A percentile compares a stretch with the other conserved stretches of the same genome.
Conservation (phyloP, 2,888 invertebrate genomes). For the Camponotus fellah region DNA sequence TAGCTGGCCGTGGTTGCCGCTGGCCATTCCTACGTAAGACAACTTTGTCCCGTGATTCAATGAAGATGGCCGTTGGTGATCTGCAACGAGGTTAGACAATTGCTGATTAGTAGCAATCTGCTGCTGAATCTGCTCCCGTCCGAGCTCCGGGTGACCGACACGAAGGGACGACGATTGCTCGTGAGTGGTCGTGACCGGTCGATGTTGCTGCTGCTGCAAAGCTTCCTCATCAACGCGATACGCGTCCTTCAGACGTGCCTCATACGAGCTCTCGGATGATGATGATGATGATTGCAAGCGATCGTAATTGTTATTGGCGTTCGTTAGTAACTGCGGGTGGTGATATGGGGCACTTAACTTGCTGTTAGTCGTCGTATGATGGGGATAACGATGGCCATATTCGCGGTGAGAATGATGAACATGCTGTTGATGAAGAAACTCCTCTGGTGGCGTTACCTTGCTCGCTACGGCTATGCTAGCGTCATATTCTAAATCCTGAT, state of each 20-base stretch:
- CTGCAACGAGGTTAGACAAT: constrained; percentile 84
- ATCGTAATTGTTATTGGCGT: constrained; percentile 75
- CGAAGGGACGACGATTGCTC: constrained; percentile 63
- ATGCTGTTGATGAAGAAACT: constrained; percentile 81
- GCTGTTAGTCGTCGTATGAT: constrained; percentile 75
- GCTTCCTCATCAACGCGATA: constrained; percentile 66
- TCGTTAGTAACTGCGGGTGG: constrained; percentile 74
- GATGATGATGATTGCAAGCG: constrained; percentile 77
- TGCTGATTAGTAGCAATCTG: constrained; percentile 78
- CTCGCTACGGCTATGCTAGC: constrained; percentile 80
- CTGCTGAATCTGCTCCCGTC: constrained; percentile 71
- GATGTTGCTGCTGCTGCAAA: constrained; percentile 59
- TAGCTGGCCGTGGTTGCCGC: constrained; percentile 66
- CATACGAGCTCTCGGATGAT: constrained; percentile 66
- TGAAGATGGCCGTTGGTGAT: constrained; percentile 77
- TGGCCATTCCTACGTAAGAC: constrained; percentile 72
- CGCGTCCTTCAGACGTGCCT: constrained; percentile 69
- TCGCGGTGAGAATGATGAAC: constrained; percentile 75
- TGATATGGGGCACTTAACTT: constrained; percentile 69
- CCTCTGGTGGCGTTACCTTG: constrained; percentile 84
- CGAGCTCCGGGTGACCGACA: constrained; percentile 70
- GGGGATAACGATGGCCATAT: constrained; percentile 74
- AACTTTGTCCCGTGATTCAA: constrained; percentile 79
- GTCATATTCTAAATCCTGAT: constrained; percentile 79
- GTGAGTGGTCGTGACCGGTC: constrained; percentile 58